Conservation (phyloP, 2,888 invertebrate genomes). For the Eretmocerus hayati region DNA sequence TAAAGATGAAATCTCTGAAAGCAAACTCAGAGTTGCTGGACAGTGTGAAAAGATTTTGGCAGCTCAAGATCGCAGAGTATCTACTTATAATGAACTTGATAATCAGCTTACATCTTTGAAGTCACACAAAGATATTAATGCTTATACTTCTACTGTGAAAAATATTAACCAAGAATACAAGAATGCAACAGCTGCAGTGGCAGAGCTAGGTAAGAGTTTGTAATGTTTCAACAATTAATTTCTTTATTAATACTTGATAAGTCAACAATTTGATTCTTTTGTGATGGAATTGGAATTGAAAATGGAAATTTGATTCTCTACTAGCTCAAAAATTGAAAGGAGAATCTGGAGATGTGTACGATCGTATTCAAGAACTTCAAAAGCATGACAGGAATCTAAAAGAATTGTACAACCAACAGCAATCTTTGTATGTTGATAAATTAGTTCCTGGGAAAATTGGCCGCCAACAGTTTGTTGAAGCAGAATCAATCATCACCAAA, state of each 20-base stretch:
- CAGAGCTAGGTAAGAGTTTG: conserved; percentile 41
- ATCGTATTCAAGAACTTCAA: conserved; percentile 57
- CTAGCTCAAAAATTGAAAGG: conserved; percentile 51
- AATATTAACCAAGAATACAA: conserved; percentile 56
- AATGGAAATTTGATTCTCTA: too few relatives aligned
- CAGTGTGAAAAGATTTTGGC: conserved; percentile 53
- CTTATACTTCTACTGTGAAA: conserved; percentile 50
- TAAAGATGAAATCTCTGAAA: conserved; percentile 57
- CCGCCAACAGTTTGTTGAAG: conserved; percentile 55
- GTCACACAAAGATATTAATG: conserved; percentile 52
- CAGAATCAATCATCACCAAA: conserved; percentile 50
- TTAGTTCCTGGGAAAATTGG: conserved; percentile 56
- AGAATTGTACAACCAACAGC: conserved; percentile 48
- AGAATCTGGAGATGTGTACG: conserved; percentile 56
- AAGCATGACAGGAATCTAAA: conserved; percentile 51
- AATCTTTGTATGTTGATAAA: conserved; percentile 55
- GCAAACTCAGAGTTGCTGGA: conserved; percentile 45
- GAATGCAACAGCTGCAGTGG: conserved; percentile 50
- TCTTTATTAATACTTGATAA: too few relatives aligned
- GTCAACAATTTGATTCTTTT: not conserved
- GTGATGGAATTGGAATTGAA: too few relatives aligned
- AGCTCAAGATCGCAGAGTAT: conserved; percentile 55
- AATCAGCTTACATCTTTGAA: conserved; percentile 57
- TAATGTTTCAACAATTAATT: not conserved
- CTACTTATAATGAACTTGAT: conserved; percentile 56